phyloP scores from a whole-genome alignment of 2,888 invertebrate genomes.

The Masnerella sp. region DNA sequence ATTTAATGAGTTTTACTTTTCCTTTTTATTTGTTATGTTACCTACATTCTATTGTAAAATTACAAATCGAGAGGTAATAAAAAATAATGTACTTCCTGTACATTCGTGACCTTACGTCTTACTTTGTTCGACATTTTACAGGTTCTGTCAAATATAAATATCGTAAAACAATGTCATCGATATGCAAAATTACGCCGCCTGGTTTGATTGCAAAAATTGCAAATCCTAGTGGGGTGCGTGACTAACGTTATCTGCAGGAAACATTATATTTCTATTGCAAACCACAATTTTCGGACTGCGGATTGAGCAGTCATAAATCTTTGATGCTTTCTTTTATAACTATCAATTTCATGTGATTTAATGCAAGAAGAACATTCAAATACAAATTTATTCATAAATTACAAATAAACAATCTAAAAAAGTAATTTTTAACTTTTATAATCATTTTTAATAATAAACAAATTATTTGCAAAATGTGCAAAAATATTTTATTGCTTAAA shows the following conservation, averaged over 20 bases:
- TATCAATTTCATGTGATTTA: not conserved
- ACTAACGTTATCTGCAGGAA: slow-evolving; percentile 24
- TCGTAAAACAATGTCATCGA: slow-evolving; percentile 9
- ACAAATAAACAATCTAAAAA: too few relatives aligned
- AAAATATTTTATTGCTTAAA: too few relatives aligned
- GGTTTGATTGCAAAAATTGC: slow-evolving; percentile 7
- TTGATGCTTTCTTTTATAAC: not conserved
- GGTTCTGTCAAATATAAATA: slow-evolving; percentile 7
- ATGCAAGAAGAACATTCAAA: not conserved
- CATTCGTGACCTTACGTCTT: slow-evolving; percentile 28
- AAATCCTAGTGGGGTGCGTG: slow-evolving; percentile 17
- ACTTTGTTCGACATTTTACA: too few relatives aligned
- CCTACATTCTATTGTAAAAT: too few relatives aligned
- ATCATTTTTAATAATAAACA: too few relatives aligned
- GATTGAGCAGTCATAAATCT: slow-evolving; percentile 8
- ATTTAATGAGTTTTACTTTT: too few relatives aligned
- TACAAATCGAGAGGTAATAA: too few relatives aligned
- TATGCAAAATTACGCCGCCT: slow-evolving; percentile 5
- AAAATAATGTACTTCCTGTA: too few relatives aligned
- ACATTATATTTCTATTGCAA: slow-evolving; percentile 12
- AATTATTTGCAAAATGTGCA: too few relatives aligned
- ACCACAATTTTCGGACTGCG: slow-evolving; percentile 10
- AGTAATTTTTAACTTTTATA: too few relatives aligned
- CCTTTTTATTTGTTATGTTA: too few relatives aligned
- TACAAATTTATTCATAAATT: too few relatives aligned